Conservation (phyloP, 37 sponge, comb jelly and placozoan genomes). For the Halisarca cf. caerulea region DNA sequence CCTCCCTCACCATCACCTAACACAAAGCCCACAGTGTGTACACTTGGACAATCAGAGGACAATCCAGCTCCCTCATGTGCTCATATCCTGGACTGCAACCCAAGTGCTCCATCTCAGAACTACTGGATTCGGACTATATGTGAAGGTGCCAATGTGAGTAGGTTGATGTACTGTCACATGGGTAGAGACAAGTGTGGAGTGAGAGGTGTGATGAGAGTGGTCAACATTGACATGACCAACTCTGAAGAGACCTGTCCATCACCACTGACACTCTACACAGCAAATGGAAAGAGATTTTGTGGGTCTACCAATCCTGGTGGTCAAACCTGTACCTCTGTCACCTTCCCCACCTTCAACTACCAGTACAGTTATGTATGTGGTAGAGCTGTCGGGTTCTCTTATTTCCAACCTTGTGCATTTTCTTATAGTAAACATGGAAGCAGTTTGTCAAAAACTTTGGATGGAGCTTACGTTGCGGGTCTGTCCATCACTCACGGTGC, state of each 20-base stretch:
- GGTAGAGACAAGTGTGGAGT: conserved; percentile 13
- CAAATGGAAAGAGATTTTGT: too few species aligned
- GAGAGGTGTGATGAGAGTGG: conserved; percentile 21
- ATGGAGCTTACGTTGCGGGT: too few species aligned
- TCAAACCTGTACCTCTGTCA: too few species aligned
- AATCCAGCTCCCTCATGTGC: neutral
- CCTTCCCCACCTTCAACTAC: too few species aligned
- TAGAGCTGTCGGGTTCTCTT: too few species aligned
- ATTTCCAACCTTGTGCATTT: too few species aligned
- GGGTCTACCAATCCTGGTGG: too few species aligned
- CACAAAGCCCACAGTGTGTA: neutral
- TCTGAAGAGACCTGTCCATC: neutral
- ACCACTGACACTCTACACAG: too few species aligned
- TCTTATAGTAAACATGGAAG: too few species aligned
- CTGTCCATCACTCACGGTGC: too few species aligned
- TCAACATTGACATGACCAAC: conserved; percentile 14
- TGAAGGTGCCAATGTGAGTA: neutral
- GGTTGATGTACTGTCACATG: neutral
- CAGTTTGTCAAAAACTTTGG: too few species aligned
- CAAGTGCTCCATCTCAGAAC: neutral
- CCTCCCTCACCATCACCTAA: neutral
- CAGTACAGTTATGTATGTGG: too few species aligned
- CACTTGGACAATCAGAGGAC: neutral
- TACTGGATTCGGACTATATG: neutral
- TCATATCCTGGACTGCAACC: neutral